These are phyloP conservation scores for Phthorimaea operculella DNA, from an alignment of 1,140 invertebrate species.

Conservation along the genomic window DNA sequence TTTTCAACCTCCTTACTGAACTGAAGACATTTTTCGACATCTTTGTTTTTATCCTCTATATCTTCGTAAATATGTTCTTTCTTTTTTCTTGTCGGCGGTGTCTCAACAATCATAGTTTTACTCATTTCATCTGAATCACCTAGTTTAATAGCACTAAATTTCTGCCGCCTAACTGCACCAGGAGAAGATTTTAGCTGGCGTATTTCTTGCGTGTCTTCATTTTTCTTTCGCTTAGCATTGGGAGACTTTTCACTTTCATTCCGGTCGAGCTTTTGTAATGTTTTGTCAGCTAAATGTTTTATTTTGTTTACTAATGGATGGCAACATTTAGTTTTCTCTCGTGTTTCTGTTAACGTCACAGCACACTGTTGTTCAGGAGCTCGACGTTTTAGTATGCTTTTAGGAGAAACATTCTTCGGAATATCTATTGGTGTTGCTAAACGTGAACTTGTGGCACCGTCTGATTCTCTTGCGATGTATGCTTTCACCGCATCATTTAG, in stretches of 20 bases:
- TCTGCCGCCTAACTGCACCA: conserved; percentile 57
- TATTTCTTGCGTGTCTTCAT: conserved; percentile 58
- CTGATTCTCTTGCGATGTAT: conserved; percentile 21
- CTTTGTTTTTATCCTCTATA: conserved; percentile 54
- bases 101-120: conserved; percentile 50
- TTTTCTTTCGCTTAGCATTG: conserved; percentile 47
- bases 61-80: conserved; percentile 72
- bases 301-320: conserved; percentile 72
- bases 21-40: conserved; percentile 31
- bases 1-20: conserved; percentile 31
- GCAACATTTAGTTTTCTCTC: conserved; percentile 67
- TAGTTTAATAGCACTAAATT: conserved; percentile 58
- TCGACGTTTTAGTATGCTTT: conserved; percentile 61
- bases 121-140: conserved; percentile 62
- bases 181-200: conserved; percentile 60
- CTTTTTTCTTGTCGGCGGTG: conserved; percentile 54
- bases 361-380: conserved; percentile 48
- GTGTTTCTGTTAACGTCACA: conserved; percentile 48
- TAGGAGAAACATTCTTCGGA: conserved; percentile 56
- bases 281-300: conserved; percentile 71
- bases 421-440: conserved; percentile 39
- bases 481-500: conserved; percentile 28
- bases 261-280: conserved; percentile 65
- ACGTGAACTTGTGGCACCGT: conserved; percentile 35
- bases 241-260: conserved; percentile 65